A percentile compares a stretch with the other conserved stretches of the same genome.
Evolutionary conservation across 2,113 vertebrate genomes (phyloP).

Genomic region (Dicentrarchus labrax): DNA sequence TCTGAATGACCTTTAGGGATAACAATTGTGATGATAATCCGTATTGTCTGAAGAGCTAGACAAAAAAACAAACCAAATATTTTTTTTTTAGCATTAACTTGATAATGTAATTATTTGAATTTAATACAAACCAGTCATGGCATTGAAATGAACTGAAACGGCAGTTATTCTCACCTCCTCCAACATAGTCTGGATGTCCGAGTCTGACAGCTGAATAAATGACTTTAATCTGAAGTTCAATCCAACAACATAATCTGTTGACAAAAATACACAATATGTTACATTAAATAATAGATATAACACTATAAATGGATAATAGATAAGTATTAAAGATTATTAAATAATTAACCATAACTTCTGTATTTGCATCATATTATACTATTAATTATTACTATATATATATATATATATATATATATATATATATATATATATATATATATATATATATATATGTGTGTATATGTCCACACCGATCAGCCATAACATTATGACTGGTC

Average conservation of each 20-base stretch:
- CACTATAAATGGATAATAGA: not conserved
- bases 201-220: not conserved
- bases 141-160: not conserved
- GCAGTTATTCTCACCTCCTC: constrained; percentile 32
- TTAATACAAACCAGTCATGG: not conserved
- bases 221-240: constrained; percentile 24
- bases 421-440: too few species aligned
- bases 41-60: not conserved
- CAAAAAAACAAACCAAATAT: not conserved
- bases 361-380: not conserved
- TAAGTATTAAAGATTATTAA: not conserved
- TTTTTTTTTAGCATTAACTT: too few species aligned
- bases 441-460: too few species aligned
- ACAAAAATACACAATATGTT: constrained; percentile 16
- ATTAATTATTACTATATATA: not conserved
- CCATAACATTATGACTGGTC: too few species aligned
- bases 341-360: not conserved
- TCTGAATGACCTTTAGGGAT: not conserved
- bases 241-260: constrained; percentile 43
- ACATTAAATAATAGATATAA: not conserved
- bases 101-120: not conserved
- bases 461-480: too few species aligned
- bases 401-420: too few species aligned
- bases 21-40: not conserved
- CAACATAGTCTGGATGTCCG: not conserved